phyloP scores from a whole-genome alignment of 2,113 vertebrate genomes.

The Gopherus flavomarginatus region DNA sequence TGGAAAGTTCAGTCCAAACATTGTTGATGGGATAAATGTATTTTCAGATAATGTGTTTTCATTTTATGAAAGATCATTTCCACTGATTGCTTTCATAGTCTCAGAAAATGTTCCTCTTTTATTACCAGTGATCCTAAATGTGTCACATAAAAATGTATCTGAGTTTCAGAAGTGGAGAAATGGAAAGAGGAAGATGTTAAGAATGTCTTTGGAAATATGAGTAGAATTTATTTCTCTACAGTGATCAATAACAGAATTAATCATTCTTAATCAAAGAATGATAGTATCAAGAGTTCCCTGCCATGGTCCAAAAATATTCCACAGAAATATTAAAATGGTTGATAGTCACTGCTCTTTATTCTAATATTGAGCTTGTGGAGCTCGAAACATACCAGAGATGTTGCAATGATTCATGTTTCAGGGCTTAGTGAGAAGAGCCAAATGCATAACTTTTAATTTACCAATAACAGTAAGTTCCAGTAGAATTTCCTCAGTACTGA shows the following conservation, averaged over 20 bases:
- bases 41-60: constrained; percentile 72
- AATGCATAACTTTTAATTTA: background rate
- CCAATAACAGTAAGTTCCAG: background rate
- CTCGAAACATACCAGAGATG: background rate
- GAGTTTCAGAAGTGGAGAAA: background rate
- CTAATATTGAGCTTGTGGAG: background rate
- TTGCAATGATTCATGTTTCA: background rate
- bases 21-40: constrained; percentile 47
- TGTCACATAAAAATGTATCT: constrained; percentile 29
- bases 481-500: constrained; percentile 18
- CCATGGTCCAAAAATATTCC: background rate
- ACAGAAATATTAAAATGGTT: background rate
- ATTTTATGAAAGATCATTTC: constrained; percentile 74
- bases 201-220: background rate
- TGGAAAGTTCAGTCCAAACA: constrained; percentile 40
- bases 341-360: background rate
- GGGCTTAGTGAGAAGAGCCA: background rate
- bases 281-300: background rate
- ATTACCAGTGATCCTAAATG: constrained; percentile 53
- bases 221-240: background rate
- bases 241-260: background rate
- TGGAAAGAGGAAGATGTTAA: background rate
- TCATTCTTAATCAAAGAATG: background rate
- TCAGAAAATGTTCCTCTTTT: constrained; percentile 74
- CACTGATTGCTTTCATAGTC: constrained; percentile 71